These are phyloP conservation scores for Coptotermes formosanus DNA, from an alignment of 1,140 invertebrate genomes.

Conservation along the genomic window DNA sequence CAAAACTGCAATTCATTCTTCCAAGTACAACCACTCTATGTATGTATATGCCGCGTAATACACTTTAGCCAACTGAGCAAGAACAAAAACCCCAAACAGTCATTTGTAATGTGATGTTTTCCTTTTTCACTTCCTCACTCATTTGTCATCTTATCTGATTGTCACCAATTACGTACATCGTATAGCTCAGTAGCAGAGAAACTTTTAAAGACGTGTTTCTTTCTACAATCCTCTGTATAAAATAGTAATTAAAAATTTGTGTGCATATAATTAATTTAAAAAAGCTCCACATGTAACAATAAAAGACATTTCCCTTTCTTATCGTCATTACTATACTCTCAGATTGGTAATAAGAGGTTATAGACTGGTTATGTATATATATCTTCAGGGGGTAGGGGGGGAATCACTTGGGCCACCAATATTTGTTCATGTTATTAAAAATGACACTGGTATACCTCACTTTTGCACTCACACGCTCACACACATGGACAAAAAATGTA, in stretches of 20 bases:
- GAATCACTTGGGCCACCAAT: background rate
- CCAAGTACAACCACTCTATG: background rate
- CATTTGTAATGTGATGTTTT: background rate
- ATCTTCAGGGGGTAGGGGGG: background rate
- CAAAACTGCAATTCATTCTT: background rate
- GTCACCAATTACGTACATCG: conserved; percentile 26
- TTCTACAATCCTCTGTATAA: background rate
- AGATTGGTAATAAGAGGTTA: background rate
- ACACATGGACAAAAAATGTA: background rate
- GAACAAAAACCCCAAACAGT: background rate
- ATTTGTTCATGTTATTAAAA: background rate
- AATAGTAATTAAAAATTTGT: background rate
- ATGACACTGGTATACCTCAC: background rate
- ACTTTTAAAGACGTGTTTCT: background rate
- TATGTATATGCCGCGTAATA: background rate
- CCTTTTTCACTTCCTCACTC: background rate
- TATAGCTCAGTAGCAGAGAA: background rate
- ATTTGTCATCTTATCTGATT: conserved; percentile 20
- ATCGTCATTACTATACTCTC: background rate
- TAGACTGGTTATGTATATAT: background rate
- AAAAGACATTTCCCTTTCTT: background rate
- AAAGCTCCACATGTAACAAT: conserved; percentile 7
- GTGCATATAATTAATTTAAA: conserved; percentile 15
- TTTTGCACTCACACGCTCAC: background rate
- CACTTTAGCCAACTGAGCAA: background rate